Percentiles rank a stretch among this genome's conserved stretches.
Evolutionary conservation across 2,888 invertebrate species (phyloP).

Genomic region (Acanthacorydalis orientalis): DNA sequence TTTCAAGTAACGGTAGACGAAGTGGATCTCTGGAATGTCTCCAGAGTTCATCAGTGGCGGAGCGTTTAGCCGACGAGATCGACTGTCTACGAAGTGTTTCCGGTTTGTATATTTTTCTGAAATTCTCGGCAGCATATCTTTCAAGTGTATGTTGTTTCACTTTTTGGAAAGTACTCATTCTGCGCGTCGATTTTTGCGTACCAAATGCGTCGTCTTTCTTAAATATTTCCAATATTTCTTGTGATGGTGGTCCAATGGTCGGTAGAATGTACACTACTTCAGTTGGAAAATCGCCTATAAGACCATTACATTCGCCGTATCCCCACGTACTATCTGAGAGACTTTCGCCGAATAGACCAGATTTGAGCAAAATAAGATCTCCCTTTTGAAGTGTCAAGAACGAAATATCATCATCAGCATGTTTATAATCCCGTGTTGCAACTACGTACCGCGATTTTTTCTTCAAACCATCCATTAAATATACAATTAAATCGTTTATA

Average conservation of each 20-base stretch:
- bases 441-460: constrained; percentile 72
- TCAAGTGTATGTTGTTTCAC: constrained; percentile 68
- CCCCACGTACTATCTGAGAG: constrained; percentile 58
- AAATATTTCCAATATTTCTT: constrained; percentile 44
- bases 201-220: constrained; percentile 36
- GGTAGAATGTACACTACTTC: constrained; percentile 79
- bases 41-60: constrained; percentile 62
- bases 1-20: constrained; percentile 64
- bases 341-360: constrained; percentile 56
- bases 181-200: constrained; percentile 26
- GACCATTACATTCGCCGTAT: constrained; percentile 49
- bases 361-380: constrained; percentile 67
- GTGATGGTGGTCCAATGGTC: constrained; percentile 56
- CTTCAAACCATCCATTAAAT: constrained; percentile 73
- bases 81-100: constrained; percentile 44
- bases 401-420: constrained; percentile 35
- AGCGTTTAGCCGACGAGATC: constrained; percentile 44
- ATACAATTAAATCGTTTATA: constrained; percentile 65
- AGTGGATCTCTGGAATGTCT: constrained; percentile 65
- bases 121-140: constrained; percentile 69
- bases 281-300: constrained; percentile 69
- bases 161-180: constrained; percentile 39
- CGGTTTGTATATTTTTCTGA: constrained; percentile 28
- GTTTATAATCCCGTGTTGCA: constrained; percentile 43
- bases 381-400: constrained; percentile 44